phyloP scores from a whole-genome alignment of 2,113 vertebrate species.

The Pycnonotus jocosus region DNA sequence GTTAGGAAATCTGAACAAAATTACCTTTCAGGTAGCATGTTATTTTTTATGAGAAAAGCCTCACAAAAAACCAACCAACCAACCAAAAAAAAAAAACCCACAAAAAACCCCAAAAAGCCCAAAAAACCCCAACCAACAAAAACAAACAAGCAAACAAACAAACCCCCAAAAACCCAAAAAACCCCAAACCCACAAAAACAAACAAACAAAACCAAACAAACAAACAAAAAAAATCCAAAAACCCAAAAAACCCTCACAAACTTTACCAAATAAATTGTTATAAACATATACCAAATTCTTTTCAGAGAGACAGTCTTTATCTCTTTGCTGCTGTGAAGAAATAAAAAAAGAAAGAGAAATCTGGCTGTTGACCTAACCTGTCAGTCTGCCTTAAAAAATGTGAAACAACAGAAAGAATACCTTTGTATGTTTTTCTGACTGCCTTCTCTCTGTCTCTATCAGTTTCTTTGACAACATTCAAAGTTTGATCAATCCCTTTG shows the following conservation, averaged over 20 bases:
- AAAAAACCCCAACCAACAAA: too few relatives aligned
- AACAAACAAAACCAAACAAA: too few relatives aligned
- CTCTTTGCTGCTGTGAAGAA: neutral
- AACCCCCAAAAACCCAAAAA: too few relatives aligned
- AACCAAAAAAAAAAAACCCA: too few relatives aligned
- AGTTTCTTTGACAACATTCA: neutral
- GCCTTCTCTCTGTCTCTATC: neutral
- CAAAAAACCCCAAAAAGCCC: too few relatives aligned
- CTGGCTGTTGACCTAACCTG: neutral
- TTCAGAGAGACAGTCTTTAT: neutral
- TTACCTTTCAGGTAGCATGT: neutral
- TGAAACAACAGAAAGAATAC: neutral
- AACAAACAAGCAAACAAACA: too few relatives aligned
- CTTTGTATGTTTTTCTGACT: neutral
- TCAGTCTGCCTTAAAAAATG: neutral
- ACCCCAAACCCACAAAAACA: too few relatives aligned
- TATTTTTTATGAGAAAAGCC: neutral
- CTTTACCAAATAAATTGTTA: neutral
- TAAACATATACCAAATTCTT: neutral
- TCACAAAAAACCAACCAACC: neutral
- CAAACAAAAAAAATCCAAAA: too few relatives aligned
- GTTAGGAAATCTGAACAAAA: neutral
- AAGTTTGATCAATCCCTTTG: neutral
- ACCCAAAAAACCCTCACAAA: neutral
- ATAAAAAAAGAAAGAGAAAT: neutral